Percentiles rank a stretch among this genome's conserved stretches.
Conservation (phyloP, 2,797 vertebrate genomes). For the Heliangelus exortis region DNA sequence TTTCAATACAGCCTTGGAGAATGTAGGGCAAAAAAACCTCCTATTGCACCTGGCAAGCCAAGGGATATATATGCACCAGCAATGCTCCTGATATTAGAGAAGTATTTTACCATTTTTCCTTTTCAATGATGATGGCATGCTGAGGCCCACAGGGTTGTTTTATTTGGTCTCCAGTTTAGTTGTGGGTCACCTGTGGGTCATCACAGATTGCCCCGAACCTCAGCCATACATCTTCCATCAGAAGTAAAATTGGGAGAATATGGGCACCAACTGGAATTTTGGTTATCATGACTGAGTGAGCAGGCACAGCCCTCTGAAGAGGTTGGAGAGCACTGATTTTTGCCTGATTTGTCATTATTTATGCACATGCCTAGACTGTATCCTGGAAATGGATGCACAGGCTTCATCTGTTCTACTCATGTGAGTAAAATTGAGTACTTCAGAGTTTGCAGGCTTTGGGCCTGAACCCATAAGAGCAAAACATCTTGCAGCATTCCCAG, state of each 20-base stretch:
- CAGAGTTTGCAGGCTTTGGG: neutral
- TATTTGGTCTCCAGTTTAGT: neutral
- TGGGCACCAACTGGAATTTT: neutral
- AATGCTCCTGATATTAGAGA: neutral
- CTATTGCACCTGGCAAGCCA: neutral
- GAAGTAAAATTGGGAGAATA: neutral
- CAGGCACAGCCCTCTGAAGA: neutral
- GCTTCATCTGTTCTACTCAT: neutral
- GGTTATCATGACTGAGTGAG: neutral
- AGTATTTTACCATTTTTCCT: neutral
- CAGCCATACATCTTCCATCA: neutral
- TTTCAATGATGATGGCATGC: neutral
- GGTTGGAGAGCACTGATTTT: neutral
- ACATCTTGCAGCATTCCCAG: neutral
- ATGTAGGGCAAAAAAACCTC: rapidly evolving
- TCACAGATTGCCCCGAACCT: neutral
- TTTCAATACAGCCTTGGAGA: neutral
- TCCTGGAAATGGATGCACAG: neutral
- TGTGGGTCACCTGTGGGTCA: neutral
- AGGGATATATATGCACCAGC: neutral
- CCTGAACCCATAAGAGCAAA: slow-evolving; percentile 1
- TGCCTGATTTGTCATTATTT: neutral
- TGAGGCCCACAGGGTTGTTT: neutral
- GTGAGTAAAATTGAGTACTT: neutral
- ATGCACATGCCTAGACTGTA: neutral